Conservation (phyloP, 2,113 vertebrate genomes). For the Podilymbus podiceps region DNA sequence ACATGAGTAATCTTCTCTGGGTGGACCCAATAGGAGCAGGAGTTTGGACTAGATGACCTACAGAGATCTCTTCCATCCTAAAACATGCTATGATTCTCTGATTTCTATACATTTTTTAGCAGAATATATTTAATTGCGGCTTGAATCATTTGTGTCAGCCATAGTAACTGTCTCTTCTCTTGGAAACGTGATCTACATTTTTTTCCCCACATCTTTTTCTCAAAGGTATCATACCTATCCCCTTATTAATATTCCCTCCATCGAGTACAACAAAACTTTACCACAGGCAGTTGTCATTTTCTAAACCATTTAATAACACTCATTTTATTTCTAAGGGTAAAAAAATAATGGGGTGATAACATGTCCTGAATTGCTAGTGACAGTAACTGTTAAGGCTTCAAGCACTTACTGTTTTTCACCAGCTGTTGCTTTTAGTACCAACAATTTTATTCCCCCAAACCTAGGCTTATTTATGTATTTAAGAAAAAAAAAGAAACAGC, state of each 20-base stretch:
- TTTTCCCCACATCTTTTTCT: not conserved
- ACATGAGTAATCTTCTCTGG: not conserved
- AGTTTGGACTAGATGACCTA: not conserved
- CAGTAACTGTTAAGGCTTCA: not conserved
- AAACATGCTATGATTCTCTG: not conserved
- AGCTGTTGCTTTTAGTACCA: conserved; percentile 21
- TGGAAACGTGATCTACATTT: not conserved
- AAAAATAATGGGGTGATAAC: conserved; percentile 19
- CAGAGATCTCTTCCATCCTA: not conserved
- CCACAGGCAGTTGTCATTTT: not conserved
- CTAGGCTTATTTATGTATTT: not conserved
- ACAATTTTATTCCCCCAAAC: not conserved
- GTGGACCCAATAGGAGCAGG: not conserved
- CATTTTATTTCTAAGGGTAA: not conserved
- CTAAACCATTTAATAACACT: conserved; percentile 3
- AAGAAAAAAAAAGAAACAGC: not conserved
- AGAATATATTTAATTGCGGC: not conserved
- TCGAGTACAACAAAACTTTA: not conserved
- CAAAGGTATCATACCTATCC: not conserved
- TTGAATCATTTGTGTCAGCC: not conserved
- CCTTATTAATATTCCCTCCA: not conserved
- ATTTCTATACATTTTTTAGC: not conserved
- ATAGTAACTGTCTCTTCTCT: not conserved
- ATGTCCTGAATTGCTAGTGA: conserved; percentile 13
- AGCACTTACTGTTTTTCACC: conserved; percentile 4